Percentiles rank a stretch among this genome's conserved stretches.
These are phyloP conservation scores for Lepidotrigona ventralis DNA, from an alignment of 1,140 invertebrate species.

Conservation along the genomic window DNA sequence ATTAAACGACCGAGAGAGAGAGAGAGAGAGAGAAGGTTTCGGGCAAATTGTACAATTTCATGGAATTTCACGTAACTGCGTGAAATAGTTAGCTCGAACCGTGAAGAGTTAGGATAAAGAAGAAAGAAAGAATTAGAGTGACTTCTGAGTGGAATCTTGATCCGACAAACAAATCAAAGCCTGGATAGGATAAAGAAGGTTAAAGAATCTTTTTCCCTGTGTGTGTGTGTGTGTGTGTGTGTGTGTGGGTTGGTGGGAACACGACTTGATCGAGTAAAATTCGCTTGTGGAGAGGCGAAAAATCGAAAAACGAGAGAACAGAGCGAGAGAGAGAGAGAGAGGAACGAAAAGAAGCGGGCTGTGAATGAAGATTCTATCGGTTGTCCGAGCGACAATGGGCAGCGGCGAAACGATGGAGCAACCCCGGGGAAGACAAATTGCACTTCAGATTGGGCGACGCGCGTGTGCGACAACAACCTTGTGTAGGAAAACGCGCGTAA, in stretches of 20 bases:
- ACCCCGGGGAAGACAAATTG: slow-evolving; percentile 35
- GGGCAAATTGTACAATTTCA: too few relatives aligned
- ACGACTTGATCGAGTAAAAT: too few relatives aligned
- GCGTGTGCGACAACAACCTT: slow-evolving; percentile 18
- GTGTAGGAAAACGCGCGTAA: slow-evolving; percentile 61
- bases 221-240: too few relatives aligned
- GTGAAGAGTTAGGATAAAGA: too few relatives aligned
- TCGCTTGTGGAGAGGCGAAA: background rate
- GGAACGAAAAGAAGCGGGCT: background rate
- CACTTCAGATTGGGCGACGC: slow-evolving; percentile 29
- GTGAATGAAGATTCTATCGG: slow-evolving; percentile 22
- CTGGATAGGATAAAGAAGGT: too few relatives aligned
- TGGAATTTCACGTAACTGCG: too few relatives aligned
- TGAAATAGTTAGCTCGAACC: too few relatives aligned
- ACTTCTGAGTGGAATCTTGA: too few relatives aligned
- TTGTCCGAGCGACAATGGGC: background rate
- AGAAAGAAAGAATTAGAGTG: too few relatives aligned
- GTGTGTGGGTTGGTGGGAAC: too few relatives aligned
- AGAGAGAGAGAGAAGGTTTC: background rate
- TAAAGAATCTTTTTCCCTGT: too few relatives aligned
- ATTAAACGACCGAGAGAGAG: background rate
- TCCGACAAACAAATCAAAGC: too few relatives aligned
- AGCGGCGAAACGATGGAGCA: slow-evolving; percentile 21
- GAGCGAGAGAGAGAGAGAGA: background rate
- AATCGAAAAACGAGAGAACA: background rate